These are phyloP conservation scores for Danio tinwini DNA, from an alignment of 2,797 vertebrate species.

Conservation along the genomic window DNA sequence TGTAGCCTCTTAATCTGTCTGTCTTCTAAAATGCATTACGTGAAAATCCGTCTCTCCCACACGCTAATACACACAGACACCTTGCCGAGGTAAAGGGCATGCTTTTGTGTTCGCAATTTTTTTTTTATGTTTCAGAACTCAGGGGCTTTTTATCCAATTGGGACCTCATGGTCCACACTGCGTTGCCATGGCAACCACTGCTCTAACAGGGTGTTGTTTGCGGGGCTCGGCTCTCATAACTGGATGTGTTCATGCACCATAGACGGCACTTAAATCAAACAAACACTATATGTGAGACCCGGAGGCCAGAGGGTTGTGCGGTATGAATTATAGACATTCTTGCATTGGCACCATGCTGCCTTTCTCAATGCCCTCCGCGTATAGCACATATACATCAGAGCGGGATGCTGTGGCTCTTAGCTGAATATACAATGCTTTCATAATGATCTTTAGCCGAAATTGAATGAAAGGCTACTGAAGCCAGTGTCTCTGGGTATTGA, in stretches of 20 bases:
- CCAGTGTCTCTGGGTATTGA: neutral
- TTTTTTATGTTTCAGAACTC: slow-evolving; percentile 53
- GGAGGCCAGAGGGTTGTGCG: slow-evolving; percentile 19
- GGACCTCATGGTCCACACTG: slow-evolving; percentile 66
- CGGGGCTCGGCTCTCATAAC: slow-evolving; percentile 54
- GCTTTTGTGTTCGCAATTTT: slow-evolving; percentile 46
- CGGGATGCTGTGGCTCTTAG: neutral
- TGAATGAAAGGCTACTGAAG: neutral
- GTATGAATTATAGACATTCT: slow-evolving; percentile 44
- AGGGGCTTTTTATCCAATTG: slow-evolving; percentile 59
- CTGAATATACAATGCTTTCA: slow-evolving; percentile 1
- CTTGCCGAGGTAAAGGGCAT: slow-evolving; percentile 44
- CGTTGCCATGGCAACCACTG: slow-evolving; percentile 68
- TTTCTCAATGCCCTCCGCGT: neutral
- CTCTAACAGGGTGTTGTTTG: slow-evolving; percentile 61
- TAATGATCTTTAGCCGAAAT: slow-evolving; percentile 5
- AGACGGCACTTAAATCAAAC: slow-evolving; percentile 40
- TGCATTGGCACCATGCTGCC: slow-evolving; percentile 12
- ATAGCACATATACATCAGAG: slow-evolving; percentile 8
- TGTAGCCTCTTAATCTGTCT: slow-evolving; percentile 14
- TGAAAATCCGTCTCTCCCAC: slow-evolving; percentile 44
- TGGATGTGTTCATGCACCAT: slow-evolving; percentile 41
- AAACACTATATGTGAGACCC: slow-evolving; percentile 31
- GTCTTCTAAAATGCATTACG: slow-evolving; percentile 26
- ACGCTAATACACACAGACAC: slow-evolving; percentile 32